A percentile compares a stretch with the other conserved stretches of the same genome.
Conservation (phyloP, 2,113 vertebrate species). For the Echinops telfairi region DNA sequence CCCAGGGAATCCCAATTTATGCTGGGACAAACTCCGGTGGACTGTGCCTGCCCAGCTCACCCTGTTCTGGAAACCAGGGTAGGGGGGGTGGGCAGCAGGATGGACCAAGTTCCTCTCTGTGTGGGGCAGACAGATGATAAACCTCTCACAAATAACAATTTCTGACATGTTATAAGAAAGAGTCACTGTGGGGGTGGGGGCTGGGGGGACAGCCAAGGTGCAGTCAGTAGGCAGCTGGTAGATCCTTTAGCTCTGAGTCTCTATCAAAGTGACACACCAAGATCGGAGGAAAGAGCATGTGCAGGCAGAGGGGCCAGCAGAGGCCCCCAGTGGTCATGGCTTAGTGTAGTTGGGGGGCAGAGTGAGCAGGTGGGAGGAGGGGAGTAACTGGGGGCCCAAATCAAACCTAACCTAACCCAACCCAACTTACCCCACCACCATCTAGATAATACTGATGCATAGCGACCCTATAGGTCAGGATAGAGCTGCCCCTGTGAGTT, state of each 20-base stretch:
- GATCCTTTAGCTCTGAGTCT: neutral
- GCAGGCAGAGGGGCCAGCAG: neutral
- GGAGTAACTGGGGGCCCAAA: too few relatives aligned
- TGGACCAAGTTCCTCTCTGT: neutral
- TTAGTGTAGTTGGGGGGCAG: neutral
- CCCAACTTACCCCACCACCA: too few relatives aligned
- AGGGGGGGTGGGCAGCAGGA: neutral
- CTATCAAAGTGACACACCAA: neutral
- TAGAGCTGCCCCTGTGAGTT: too few relatives aligned
- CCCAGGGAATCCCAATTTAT: too few relatives aligned
- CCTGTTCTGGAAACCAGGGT: neutral
- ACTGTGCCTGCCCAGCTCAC: neutral
- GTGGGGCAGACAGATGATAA: neutral
- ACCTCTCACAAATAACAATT: neutral
- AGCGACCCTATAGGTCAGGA: too few relatives aligned
- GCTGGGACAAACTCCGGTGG: neutral
- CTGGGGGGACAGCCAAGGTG: neutral
- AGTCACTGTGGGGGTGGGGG: neutral
- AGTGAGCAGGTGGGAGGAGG: neutral
- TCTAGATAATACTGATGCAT: too few relatives aligned
- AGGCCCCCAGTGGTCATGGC: rapidly evolving
- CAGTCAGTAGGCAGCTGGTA: neutral
- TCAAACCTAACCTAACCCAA: too few relatives aligned
- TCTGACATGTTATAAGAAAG: neutral
- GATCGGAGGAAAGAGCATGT: neutral